Conservation (phyloP, 2,888 invertebrate species). For the Oscheius onirici region DNA sequence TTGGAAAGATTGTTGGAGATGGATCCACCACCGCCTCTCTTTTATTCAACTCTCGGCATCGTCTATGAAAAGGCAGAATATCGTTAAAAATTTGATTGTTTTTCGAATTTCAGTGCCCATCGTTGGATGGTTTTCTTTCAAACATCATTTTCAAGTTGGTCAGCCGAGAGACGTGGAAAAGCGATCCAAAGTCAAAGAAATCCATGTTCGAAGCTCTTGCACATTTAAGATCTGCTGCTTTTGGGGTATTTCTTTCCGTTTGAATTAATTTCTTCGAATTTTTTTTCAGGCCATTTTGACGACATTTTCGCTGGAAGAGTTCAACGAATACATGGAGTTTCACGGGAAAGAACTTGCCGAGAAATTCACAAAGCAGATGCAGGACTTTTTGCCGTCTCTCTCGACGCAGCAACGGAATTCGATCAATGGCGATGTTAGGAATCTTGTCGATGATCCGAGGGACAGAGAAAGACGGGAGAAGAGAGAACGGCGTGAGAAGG, state of each 20-base stretch:
- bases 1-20: conserved; percentile 34
- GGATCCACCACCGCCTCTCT: conserved; percentile 19
- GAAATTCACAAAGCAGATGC: conserved; percentile 25
- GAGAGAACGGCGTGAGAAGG: conserved; percentile 36
- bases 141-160: conserved; percentile 62
- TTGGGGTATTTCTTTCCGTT: conserved; percentile 38
- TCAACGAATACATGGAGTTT: conserved; percentile 49
- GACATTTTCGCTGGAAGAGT: conserved; percentile 45
- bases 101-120: conserved; percentile 44
- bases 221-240: conserved; percentile 50
- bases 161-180: conserved; percentile 51
- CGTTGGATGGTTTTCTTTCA: conserved; percentile 62
- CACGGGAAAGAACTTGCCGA: conserved; percentile 12
- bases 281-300: conserved; percentile 53
- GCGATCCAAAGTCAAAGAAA: conserved; percentile 38
- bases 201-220: conserved; percentile 54
- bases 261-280: neutral
- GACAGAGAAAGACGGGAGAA: conserved; percentile 29
- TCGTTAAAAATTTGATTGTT: conserved; percentile 72
- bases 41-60: conserved; percentile 21
- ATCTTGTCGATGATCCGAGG: conserved; percentile 19
- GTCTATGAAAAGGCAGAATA: conserved; percentile 25
- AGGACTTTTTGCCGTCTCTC: conserved; percentile 40
- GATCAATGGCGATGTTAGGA: conserved; percentile 5
- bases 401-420: conserved; percentile 49